Conservation (phyloP, 2,888 invertebrate genomes). For the Dexiosoma caninum region DNA sequence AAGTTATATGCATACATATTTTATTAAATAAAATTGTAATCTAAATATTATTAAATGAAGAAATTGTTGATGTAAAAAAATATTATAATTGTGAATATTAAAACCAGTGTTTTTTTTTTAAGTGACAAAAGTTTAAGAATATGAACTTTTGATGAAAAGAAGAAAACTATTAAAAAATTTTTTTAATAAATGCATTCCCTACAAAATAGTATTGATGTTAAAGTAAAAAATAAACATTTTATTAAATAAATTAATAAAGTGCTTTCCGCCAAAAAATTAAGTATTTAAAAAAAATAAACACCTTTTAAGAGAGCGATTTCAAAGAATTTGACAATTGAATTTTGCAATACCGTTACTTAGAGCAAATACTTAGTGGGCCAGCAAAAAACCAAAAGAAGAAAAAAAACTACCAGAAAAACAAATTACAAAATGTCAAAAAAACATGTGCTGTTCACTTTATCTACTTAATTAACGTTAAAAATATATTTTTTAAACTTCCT, state of each 20-base stretch:
- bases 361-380: conserved; percentile 41
- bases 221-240: conserved; percentile 30
- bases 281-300: background rate
- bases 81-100: background rate
- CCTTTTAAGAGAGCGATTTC: conserved; percentile 31
- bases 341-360: conserved; percentile 64
- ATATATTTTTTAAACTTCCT: background rate
- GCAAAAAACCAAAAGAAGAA: conserved; percentile 3
- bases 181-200: conserved; percentile 38
- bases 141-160: conserved; percentile 43
- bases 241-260: conserved; percentile 26
- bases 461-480: conserved; percentile 54
- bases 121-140: conserved; percentile 61
- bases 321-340: conserved; percentile 56
- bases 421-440: conserved; percentile 57
- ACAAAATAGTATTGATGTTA: conserved; percentile 49
- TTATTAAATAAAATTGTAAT: conserved; percentile 16
- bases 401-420: no score
- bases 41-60: conserved; percentile 16
- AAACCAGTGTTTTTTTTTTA: conserved; percentile 57
- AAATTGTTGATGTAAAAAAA: background rate
- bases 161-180: conserved; percentile 24
- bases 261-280: conserved; percentile 32
- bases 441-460: conserved; percentile 57
- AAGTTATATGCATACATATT: background rate